Conservation (phyloP, 2,113 vertebrate species). For the Morone saxatilis region DNA sequence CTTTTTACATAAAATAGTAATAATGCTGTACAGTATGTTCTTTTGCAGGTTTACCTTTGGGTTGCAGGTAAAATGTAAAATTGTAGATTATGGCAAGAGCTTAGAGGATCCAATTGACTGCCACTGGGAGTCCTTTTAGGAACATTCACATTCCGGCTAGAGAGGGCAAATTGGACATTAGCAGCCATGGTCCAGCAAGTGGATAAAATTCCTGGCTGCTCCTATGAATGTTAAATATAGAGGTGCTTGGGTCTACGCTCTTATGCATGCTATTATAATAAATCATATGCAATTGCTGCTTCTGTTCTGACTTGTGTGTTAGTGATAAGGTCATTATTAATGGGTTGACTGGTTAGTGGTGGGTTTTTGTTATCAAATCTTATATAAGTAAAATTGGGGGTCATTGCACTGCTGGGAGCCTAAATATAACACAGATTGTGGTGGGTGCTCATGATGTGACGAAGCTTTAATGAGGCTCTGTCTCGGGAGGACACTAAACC, state of each 20-base stretch:
- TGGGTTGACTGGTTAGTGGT: conserved; percentile 30
- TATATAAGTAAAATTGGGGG: conserved; percentile 22
- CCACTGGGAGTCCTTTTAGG: conserved; percentile 33
- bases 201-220: conserved; percentile 55
- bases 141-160: conserved; percentile 40
- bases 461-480: conserved; percentile 49
- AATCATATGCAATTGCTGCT: conserved; percentile 45
- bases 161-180: conserved; percentile 62
- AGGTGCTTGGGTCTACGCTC: conserved; percentile 31
- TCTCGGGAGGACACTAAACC: conserved; percentile 60
- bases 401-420: conserved; percentile 32
- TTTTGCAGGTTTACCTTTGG: conserved; percentile 22
- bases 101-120: conserved; percentile 35
- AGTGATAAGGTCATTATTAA: conserved; percentile 33
- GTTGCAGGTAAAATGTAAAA: conserved; percentile 33
- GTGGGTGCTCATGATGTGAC: conserved; percentile 34
- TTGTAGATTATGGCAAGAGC: conserved; percentile 13
- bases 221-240: conserved; percentile 60
- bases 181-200: conserved; percentile 47
- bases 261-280: conserved; percentile 55
- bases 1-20: not conserved
- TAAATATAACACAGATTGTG: conserved; percentile 21
- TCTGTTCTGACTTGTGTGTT: conserved; percentile 17
- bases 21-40: not conserved
- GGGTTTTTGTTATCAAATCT: conserved; percentile 35